phyloP scores from a whole-genome alignment of 2,888 invertebrate genomes.

The Escarpia spicata region DNA sequence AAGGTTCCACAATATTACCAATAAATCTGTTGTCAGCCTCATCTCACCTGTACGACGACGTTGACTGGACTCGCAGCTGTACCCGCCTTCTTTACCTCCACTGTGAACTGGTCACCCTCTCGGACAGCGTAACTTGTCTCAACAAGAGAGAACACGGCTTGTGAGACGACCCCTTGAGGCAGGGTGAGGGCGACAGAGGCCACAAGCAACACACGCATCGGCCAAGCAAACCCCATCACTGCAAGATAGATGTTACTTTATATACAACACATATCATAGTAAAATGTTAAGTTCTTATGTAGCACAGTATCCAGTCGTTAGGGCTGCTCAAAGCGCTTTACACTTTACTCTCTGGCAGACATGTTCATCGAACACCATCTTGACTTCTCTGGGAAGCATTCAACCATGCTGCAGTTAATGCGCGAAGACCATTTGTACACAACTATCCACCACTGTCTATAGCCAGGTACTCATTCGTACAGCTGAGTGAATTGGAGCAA shows the following conservation, averaged over 20 bases:
- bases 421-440: no score
- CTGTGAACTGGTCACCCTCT: constrained; percentile 51
- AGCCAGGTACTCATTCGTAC: no score
- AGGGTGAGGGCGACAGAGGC: background rate
- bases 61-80: constrained; percentile 44
- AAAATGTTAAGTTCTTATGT: no score
- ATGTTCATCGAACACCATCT: no score
- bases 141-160: constrained; percentile 41
- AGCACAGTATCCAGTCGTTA: no score
- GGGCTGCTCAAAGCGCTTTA: no score
- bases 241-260: background rate
- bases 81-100: constrained; percentile 47
- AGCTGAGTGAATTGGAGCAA: no score
- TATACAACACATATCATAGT: background rate
- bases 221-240: background rate
- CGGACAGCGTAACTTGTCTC: constrained; percentile 44
- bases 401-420: no score
- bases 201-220: constrained; percentile 13
- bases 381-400: no score
- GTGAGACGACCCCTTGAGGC: background rate
- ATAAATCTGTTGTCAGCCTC: background rate
- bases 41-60: constrained; percentile 51
- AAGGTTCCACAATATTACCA: no score
- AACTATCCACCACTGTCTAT: no score
- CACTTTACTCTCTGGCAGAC: no score